Evolutionary conservation across 2,888 invertebrate genomes (phyloP), one percentile per base, ranked within the genome.

Genomic region (Eugnorisma glareosa): DNA sequence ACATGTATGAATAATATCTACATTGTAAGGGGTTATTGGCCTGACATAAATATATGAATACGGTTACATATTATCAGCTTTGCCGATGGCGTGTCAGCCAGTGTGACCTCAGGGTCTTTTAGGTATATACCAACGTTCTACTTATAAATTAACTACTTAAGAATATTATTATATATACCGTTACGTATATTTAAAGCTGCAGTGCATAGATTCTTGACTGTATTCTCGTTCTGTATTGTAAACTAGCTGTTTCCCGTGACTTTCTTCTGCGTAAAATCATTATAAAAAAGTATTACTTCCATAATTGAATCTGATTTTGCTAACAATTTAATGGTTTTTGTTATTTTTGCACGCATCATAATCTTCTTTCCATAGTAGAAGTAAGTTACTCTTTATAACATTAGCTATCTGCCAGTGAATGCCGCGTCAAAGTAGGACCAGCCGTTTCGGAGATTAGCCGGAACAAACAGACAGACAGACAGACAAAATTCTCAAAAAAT

Each of bases 91-190:
- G 24, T 70, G 81, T 10, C 79, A 54, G 73, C 59, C 57, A 67
- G n/a, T 70, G 35, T 83, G 86, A 83, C 83, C 83, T 68, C 86
- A 28, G 64, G 73, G 64, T 51, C 67, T 48, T 2, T 51, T 31
- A 35, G 8, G n/a, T 64, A n/a, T n/a, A n/a, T n/a, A 37, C 37
- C 15, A 40, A 40, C 24, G 40, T 15, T 28, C 24, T 35, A 43
- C n/a, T 40, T 13, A 37, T 68, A 43, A 43, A 48, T 35, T 24
- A 15, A 40, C 11, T 35, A 40, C n/a, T 3, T 63, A 28, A 54
- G 5, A 24, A 67, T 31, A n/a, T 57, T 45, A 18, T 70, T 45
- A 18, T 54, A 54, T 24, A 28, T 13, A 51, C 51, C 24, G 45
- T 24, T n/a, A n/a, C 11, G 2, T 54, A 54, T 28, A 57, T 28